Evolutionary conservation across 2,888 invertebrate species (phyloP).

Genomic region (Mythimna ferrago): DNA sequence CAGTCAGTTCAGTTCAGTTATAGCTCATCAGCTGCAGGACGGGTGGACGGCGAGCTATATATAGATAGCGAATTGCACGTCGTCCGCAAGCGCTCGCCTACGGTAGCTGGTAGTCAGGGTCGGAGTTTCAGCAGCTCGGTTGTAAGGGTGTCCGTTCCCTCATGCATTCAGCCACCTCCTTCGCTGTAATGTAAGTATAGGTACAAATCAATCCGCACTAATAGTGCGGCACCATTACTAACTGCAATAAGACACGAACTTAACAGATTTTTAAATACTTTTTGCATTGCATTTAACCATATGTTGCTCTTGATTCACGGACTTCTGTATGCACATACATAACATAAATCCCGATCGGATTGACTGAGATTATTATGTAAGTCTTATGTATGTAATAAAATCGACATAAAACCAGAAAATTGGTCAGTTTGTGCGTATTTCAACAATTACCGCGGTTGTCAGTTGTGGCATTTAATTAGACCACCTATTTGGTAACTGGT

Average conservation of each 20-base stretch:
- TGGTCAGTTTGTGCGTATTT: constrained; percentile 20
- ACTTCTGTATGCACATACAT: constrained; percentile 40
- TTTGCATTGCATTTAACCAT: constrained; percentile 46
- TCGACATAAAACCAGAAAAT: constrained; percentile 20
- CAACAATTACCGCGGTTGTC: constrained; percentile 48
- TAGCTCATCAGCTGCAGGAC: too few species aligned
- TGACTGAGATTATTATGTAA: constrained; percentile 17
- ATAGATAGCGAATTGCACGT: too few species aligned
- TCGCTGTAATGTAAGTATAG: too few species aligned
- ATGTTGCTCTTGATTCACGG: constrained; percentile 54
- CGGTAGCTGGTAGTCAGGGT: too few species aligned
- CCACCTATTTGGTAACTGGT: constrained; percentile 29
- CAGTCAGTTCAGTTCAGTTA: too few species aligned
- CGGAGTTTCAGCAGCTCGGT: too few species aligned
- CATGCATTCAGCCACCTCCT: too few species aligned
- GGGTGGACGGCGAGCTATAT: too few species aligned
- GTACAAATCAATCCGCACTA: not conserved
- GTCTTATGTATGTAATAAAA: constrained; percentile 6
- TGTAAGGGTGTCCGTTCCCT: too few species aligned
- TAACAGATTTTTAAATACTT: constrained; percentile 34
- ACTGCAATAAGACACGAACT: not conserved
- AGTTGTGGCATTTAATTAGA: constrained; percentile 40
- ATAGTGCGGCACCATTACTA: constrained; percentile 16
- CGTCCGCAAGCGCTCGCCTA: too few species aligned
- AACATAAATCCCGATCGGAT: constrained; percentile 35